Conservation (phyloP, 2,113 vertebrate genomes). For the Clarias macrocephalus region DNA sequence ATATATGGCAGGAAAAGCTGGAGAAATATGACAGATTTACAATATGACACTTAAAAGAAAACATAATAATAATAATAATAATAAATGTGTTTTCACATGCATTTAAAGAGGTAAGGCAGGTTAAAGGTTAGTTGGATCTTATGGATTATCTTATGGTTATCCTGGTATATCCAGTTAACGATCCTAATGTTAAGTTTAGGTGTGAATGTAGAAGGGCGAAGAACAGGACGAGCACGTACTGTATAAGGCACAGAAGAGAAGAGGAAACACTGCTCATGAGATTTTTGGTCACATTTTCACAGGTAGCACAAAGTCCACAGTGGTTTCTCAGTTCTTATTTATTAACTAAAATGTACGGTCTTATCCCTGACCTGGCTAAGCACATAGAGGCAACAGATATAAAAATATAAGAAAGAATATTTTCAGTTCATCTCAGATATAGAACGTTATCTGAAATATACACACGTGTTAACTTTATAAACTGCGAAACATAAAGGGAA, state of each 20-base stretch:
- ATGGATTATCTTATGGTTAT: too few species aligned
- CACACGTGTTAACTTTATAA: not conserved
- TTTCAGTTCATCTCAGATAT: not conserved
- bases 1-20: constrained; percentile 55
- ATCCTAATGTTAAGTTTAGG: not conserved
- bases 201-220: not conserved
- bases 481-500: not conserved
- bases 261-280: not conserved
- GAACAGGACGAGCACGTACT: not conserved
- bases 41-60: not conserved
- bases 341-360: constrained; percentile 49
- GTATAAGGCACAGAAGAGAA: constrained; percentile 16
- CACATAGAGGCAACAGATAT: not conserved
- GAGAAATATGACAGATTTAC: not conserved
- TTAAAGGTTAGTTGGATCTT: constrained; percentile 14
- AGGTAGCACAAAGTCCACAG: constrained; percentile 52
- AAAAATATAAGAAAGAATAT: not conserved
- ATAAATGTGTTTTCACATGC: not conserved
- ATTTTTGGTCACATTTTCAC: constrained; percentile 39
- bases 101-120: constrained; percentile 33
- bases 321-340: constrained; percentile 30
- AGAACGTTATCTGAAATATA: not conserved
- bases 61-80: not conserved
- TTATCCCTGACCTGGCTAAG: not conserved
- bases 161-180: too few species aligned